phyloP scores from a whole-genome alignment of 2,797 vertebrate genomes.

The Protonibea diacanthus region DNA sequence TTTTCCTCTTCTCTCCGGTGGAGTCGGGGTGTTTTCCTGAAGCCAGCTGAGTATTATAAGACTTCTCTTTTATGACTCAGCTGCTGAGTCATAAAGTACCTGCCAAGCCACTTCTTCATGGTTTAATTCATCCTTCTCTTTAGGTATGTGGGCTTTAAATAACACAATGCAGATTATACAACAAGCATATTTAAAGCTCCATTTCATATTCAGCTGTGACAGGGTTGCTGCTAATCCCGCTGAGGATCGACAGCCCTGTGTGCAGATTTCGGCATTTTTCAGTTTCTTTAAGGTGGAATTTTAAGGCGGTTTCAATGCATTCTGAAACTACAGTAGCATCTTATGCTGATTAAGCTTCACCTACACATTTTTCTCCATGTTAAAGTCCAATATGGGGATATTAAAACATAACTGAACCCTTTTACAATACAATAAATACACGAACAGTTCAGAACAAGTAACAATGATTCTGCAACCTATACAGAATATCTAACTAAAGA shows the following conservation, averaged over 20 bases:
- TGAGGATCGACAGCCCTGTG: background rate
- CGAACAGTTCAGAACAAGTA: no score
- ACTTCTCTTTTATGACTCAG: constrained; percentile 54
- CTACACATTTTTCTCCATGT: background rate
- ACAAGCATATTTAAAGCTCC: background rate
- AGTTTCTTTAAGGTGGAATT: background rate
- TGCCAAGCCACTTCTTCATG: background rate
- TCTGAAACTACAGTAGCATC: background rate
- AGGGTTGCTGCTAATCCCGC: background rate
- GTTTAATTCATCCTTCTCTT: background rate
- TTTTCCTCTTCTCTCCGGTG: background rate
- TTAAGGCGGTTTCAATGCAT: background rate
- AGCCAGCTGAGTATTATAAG: constrained; percentile 11
- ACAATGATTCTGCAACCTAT: no score
- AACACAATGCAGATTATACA: background rate
- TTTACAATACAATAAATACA: no score
- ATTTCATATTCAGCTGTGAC: background rate
- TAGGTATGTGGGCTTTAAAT: background rate
- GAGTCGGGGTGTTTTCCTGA: constrained; percentile 28
- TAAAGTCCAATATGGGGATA: background rate
- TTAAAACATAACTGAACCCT: background rate
- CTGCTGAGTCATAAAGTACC: constrained; percentile 49
- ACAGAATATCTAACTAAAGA: no score
- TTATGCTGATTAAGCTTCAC: no score
- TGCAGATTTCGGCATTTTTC: background rate